These are phyloP conservation scores for Bambusicola thoracicus DNA, from an alignment of 2,113 vertebrate species.

Conservation along the genomic window DNA sequence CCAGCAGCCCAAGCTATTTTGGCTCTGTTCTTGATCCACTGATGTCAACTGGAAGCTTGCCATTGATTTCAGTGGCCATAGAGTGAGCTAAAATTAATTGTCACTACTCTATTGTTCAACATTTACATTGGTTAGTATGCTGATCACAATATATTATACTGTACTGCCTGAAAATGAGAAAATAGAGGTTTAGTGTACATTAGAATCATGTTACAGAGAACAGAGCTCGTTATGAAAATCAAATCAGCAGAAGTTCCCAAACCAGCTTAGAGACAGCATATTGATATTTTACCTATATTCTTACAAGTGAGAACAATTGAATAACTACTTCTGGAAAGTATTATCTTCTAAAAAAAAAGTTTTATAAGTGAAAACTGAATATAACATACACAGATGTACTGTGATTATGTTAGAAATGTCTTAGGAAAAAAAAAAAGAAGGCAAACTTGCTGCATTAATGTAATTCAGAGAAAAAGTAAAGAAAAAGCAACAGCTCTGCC, in stretches of 20 bases:
- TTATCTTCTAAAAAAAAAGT: background rate
- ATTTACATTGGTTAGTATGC: background rate
- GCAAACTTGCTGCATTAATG: background rate
- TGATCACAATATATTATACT: background rate
- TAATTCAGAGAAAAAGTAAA: background rate
- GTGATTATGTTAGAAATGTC: background rate
- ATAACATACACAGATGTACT: background rate
- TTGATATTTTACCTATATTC: background rate
- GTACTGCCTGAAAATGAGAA: background rate
- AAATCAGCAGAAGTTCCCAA: background rate
- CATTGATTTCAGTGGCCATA: background rate
- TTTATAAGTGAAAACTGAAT: background rate
- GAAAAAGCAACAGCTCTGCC: background rate
- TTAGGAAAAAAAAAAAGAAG: rapidly evolving
- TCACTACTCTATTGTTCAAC: background rate
- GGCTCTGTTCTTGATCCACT: background rate
- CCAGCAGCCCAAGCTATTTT: background rate
- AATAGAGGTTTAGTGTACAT: background rate
- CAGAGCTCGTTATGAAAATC: background rate
- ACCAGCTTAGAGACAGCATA: background rate
- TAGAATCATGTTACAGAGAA: background rate
- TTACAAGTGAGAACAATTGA: background rate
- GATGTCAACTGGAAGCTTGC: background rate
- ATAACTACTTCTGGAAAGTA: background rate
- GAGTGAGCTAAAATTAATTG: background rate